Evolutionary conservation across 2,797 vertebrate genomes (phyloP).

Genomic region (Pseudochromis fuscus): DNA sequence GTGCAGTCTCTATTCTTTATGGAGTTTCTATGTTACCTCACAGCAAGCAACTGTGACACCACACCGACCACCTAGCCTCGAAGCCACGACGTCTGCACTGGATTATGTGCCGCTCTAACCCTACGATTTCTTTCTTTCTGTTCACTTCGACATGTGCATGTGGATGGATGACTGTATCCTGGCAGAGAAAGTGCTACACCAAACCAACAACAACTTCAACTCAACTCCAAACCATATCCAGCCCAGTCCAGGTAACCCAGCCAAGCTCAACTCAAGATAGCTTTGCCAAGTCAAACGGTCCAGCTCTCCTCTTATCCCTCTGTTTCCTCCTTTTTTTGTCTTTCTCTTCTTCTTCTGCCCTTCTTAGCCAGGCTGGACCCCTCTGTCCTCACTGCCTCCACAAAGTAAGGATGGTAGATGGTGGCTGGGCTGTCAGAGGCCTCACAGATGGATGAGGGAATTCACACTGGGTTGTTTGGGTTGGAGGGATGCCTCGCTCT

Average conservation of each 20-base stretch:
- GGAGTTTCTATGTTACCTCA: conserved; percentile 67
- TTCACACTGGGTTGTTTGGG: conserved; percentile 67
- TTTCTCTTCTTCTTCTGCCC: conserved; percentile 8
- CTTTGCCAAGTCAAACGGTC: conserved; percentile 72
- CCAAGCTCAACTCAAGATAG: conserved; percentile 79
- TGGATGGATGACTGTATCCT: conserved; percentile 71
- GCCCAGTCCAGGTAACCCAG: conserved; percentile 67
- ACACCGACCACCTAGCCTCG: conserved; percentile 55
- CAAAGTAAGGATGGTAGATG: conserved; percentile 69
- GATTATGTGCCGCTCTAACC: conserved; percentile 71
- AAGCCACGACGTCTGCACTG: conserved; percentile 55
- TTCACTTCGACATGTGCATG: conserved; percentile 62
- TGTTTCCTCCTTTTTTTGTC: conserved; percentile 21
- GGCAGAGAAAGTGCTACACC: conserved; percentile 64
- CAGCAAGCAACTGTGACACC: conserved; percentile 63
- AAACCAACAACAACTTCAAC: conserved; percentile 55
- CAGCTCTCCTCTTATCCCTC: conserved; percentile 52
- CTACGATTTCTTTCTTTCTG: conserved; percentile 39
- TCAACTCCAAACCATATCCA: conserved; percentile 56
- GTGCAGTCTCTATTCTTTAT: conserved; percentile 76
- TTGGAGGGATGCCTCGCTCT: conserved; percentile 68
- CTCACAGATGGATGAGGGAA: conserved; percentile 66
- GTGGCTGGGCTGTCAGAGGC: conserved; percentile 70
- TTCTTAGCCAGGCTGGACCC: conserved; percentile 56
- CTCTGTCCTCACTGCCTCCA: conserved; percentile 68